Conservation (phyloP, 2,888 invertebrate species). For the Alentia gelatinosa region DNA sequence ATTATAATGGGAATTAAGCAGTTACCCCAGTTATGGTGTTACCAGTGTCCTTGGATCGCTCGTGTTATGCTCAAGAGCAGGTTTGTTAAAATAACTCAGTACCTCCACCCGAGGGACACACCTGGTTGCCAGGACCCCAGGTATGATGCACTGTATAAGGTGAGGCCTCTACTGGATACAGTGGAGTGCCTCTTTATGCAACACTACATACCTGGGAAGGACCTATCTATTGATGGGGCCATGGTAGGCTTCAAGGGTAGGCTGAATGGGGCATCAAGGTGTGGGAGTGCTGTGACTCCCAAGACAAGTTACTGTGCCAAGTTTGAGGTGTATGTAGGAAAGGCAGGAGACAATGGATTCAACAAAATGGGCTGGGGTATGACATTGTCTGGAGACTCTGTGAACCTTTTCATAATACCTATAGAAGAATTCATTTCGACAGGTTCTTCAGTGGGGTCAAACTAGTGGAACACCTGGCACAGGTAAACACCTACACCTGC, state of each 20-base stretch:
- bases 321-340: background rate
- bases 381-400: background rate
- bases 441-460: background rate
- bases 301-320: background rate
- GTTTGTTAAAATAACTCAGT: background rate
- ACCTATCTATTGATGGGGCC: background rate
- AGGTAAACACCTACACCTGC: background rate
- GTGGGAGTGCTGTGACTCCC: background rate
- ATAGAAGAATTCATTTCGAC: background rate
- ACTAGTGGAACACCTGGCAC: background rate
- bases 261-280: background rate
- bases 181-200: background rate
- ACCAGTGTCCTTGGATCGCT: background rate
- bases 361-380: background rate
- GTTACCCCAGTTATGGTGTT: background rate
- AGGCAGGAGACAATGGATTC: background rate
- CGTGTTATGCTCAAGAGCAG: background rate
- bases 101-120: background rate
- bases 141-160: background rate
- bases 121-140: background rate
- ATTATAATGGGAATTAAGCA: background rate
- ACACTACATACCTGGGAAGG: background rate
- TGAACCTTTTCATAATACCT: background rate
- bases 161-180: background rate
- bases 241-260: background rate